phyloP scores from a whole-genome alignment of 1,140 invertebrate species.

The Listronotus bonariensis region DNA sequence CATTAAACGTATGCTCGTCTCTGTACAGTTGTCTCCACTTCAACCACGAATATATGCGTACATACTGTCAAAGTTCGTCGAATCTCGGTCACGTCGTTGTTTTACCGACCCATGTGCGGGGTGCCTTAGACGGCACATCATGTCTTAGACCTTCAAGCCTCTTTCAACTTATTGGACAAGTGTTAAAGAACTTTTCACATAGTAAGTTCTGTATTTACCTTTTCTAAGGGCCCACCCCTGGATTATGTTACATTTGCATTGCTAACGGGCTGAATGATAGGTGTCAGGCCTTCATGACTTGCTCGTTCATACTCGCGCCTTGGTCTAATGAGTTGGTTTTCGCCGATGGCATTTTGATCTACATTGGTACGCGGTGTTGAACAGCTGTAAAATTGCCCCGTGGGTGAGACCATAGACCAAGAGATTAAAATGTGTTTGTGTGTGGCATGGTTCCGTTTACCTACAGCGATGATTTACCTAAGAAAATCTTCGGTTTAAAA shows the following conservation, averaged over 20 bases:
- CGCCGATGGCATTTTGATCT: slow-evolving; percentile 33
- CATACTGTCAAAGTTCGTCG: too few species aligned
- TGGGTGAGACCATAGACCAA: slow-evolving; percentile 10
- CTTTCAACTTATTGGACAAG: not conserved
- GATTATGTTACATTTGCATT: slow-evolving; percentile 44
- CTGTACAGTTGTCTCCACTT: too few species aligned
- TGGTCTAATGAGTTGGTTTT: slow-evolving; percentile 40
- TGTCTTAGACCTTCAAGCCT: not conserved
- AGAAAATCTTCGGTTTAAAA: too few species aligned
- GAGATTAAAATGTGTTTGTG: slow-evolving; percentile 18
- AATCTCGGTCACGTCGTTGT: too few species aligned
- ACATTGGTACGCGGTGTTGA: slow-evolving; percentile 40
- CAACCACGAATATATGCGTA: too few species aligned
- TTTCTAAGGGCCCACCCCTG: slow-evolving; percentile 2
- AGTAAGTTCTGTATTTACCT: not conserved
- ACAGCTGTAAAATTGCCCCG: slow-evolving; percentile 37
- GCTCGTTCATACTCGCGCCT: slow-evolving; percentile 41
- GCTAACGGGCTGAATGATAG: slow-evolving; percentile 51
- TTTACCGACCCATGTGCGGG: too few species aligned
- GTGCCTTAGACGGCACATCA: too few species aligned
- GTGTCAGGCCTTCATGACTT: slow-evolving; percentile 47
- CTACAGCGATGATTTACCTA: not conserved
- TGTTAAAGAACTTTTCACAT: not conserved
- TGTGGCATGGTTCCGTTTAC: slow-evolving; percentile 7
- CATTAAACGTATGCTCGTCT: too few species aligned